phyloP scores from a whole-genome alignment of 2,113 vertebrate species.

The Tupaia tana region DNA sequence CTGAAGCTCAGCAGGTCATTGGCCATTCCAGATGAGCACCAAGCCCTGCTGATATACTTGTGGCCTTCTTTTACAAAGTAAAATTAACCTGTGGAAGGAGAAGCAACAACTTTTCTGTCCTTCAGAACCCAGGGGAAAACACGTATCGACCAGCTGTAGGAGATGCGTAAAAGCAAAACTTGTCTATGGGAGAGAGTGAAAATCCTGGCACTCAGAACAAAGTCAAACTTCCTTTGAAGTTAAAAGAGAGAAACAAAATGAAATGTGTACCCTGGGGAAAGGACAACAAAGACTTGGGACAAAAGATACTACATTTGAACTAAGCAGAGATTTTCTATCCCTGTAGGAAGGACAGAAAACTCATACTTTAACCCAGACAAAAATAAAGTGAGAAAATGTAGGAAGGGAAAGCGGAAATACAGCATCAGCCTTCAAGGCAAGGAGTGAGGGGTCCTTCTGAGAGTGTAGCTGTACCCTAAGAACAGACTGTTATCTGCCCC shows the following conservation, averaged over 20 bases:
- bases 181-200: accelerated
- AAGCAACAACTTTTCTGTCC: background rate
- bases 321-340: background rate
- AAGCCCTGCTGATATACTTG: background rate
- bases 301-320: background rate
- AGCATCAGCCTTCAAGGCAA: background rate
- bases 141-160: too few relatives aligned
- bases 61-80: background rate
- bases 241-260: background rate
- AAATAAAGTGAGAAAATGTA: background rate
- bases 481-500: background rate
- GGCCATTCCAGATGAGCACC: background rate
- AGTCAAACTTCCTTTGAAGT: background rate
- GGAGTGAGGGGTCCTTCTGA: background rate
- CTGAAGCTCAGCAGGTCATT: background rate
- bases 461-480: background rate
- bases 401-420: background rate
- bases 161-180: background rate
- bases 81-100: background rate
- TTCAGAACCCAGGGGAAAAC: background rate
- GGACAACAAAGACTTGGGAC: background rate
- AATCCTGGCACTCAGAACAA: background rate
- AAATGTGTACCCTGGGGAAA: background rate
- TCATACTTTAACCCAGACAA: background rate
- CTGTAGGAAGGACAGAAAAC: background rate